These are phyloP conservation scores for Turnix velox DNA, from an alignment of 2,113 vertebrate genomes.

Conservation along the genomic window DNA sequence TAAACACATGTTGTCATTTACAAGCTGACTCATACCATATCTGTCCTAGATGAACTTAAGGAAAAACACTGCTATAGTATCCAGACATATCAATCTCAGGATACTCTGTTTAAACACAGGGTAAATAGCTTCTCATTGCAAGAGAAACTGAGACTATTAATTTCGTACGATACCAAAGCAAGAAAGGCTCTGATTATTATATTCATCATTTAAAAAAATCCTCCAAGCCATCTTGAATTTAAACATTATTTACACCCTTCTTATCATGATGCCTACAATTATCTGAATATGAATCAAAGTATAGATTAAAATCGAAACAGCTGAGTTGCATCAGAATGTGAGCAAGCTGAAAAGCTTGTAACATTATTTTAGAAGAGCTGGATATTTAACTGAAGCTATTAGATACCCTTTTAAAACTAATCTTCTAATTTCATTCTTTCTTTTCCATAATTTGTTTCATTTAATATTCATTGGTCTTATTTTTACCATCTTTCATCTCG, in stretches of 20 bases:
- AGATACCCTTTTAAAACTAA: not conserved
- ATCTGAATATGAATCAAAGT: not conserved
- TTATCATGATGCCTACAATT: not conserved
- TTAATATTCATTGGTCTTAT: slow-evolving; percentile 26
- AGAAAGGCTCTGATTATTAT: not conserved
- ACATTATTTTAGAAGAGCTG: not conserved
- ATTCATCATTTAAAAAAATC: not conserved
- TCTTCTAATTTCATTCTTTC: slow-evolving; percentile 27
- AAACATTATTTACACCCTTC: slow-evolving; percentile 18
- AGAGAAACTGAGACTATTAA: too few species aligned
- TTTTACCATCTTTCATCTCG: not conserved
- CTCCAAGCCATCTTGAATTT: not conserved
- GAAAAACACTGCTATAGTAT: not conserved
- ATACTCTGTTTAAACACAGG: not conserved
- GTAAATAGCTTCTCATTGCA: not conserved
- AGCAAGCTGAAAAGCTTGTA: not conserved
- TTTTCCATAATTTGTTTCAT: not conserved
- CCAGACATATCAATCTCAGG: not conserved
- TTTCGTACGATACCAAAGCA: not conserved
- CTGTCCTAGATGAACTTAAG: not conserved
- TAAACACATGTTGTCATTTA: not conserved
- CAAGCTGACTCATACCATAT: not conserved
- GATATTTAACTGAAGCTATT: not conserved
- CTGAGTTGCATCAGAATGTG: not conserved
- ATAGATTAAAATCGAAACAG: not conserved